These are phyloP conservation scores for Oscheius sp. DNA, from an alignment of 1,140 invertebrate species.

Conservation along the genomic window DNA sequence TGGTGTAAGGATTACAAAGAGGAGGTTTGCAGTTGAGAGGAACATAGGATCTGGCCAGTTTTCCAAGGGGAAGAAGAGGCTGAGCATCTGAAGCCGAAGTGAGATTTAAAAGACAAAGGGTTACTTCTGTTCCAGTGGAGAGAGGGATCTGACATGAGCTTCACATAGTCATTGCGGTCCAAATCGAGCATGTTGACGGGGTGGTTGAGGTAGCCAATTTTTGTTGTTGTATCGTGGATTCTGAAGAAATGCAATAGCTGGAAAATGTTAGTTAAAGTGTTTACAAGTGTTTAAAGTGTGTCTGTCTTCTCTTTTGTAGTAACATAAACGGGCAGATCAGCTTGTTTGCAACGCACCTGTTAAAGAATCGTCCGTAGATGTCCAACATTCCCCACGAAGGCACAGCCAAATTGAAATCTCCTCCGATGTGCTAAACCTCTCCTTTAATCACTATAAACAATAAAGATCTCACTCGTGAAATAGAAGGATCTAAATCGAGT, in stretches of 20 bases:
- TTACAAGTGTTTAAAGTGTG: neutral
- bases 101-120: neutral
- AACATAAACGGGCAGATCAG: neutral
- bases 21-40: constrained; percentile 36
- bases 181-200: constrained; percentile 41
- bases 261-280: neutral
- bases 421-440: constrained; percentile 42
- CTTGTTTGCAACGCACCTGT: constrained; percentile 3
- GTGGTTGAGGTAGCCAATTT: constrained; percentile 39
- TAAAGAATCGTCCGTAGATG: constrained; percentile 43
- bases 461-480: constrained; percentile 34
- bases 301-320: neutral
- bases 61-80: constrained; percentile 38
- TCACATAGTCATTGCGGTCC: constrained; percentile 32
- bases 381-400: constrained; percentile 48
- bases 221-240: constrained; percentile 38
- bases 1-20: constrained; percentile 40
- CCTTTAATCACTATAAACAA: neutral
- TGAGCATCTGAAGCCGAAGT: constrained; percentile 25
- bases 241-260: neutral
- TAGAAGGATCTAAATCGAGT: constrained; percentile 44
- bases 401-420: constrained; percentile 45
- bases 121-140: constrained; percentile 33
- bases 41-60: constrained; percentile 26
- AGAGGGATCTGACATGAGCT: constrained; percentile 36